Percentiles rank a stretch among this genome's conserved stretches.
These are phyloP conservation scores for Athetis lepigone DNA, from an alignment of 2,888 invertebrate genomes.

Conservation along the genomic window DNA sequence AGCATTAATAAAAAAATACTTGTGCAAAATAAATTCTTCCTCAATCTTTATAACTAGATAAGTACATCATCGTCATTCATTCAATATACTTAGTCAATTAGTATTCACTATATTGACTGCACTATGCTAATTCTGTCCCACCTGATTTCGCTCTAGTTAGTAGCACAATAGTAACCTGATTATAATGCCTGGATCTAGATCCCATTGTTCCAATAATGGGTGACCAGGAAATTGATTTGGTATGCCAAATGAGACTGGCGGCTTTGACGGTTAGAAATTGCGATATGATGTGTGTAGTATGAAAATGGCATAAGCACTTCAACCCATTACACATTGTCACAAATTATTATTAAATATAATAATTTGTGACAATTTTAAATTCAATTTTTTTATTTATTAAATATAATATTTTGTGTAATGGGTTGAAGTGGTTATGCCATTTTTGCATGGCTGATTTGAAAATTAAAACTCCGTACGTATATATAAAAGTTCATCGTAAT, in stretches of 20 bases:
- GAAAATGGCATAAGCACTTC: too few relatives aligned
- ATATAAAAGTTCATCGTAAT: too few relatives aligned
- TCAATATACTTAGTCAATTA: slow-evolving; percentile 56
- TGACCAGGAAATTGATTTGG: slow-evolving; percentile 72
- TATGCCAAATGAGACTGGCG: slow-evolving; percentile 71
- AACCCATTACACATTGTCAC: too few relatives aligned
- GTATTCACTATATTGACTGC: slow-evolving; percentile 60
- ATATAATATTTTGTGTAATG: too few relatives aligned
- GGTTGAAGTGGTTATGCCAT: too few relatives aligned
- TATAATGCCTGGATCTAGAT: slow-evolving; percentile 79
- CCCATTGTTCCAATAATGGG: slow-evolving; percentile 82
- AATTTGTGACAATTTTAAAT: too few relatives aligned
- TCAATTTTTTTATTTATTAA: too few relatives aligned
- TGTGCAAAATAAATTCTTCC: not conserved
- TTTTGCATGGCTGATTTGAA: too few relatives aligned
- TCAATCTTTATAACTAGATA: not conserved
- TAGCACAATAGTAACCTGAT: slow-evolving; percentile 81
- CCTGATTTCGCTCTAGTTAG: slow-evolving; percentile 66
- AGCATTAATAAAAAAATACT: too few relatives aligned
- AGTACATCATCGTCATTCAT: slow-evolving; percentile 30
- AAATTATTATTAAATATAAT: too few relatives aligned
- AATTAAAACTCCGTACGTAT: too few relatives aligned
- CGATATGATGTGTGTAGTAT: not conserved
- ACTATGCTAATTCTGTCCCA: slow-evolving; percentile 70
- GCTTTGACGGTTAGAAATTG: slow-evolving; percentile 49